These are phyloP conservation scores for Ibidorhyncha struthersii DNA, from an alignment of 2,113 vertebrate species.

Conservation along the genomic window DNA sequence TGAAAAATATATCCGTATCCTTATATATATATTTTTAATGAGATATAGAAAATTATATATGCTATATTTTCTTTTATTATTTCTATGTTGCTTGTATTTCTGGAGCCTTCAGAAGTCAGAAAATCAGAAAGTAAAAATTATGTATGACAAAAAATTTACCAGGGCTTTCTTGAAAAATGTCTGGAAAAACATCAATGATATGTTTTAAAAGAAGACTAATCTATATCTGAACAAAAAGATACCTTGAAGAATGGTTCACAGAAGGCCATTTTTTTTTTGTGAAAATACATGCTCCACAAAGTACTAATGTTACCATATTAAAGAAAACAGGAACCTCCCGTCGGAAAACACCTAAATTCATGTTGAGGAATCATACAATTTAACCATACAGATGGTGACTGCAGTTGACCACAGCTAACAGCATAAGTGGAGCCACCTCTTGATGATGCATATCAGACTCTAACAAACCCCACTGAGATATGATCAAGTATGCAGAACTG, in stretches of 20 bases:
- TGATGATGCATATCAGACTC: not conserved
- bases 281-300: not conserved
- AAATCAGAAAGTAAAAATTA: not conserved
- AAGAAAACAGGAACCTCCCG: not conserved
- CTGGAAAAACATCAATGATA: not conserved
- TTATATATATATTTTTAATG: not conserved
- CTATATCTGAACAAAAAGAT: not conserved
- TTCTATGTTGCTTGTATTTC: not conserved
- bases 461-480: not conserved
- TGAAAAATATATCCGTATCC: not conserved
- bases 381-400: not conserved
- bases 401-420: not conserved
- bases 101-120: not conserved
- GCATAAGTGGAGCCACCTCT: not conserved
- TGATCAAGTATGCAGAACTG: not conserved
- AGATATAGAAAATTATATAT: not conserved
- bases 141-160: not conserved
- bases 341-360: not conserved
- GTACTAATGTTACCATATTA: not conserved
- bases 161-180: not conserved
- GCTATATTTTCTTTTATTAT: not conserved
- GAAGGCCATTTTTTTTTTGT: not conserved
- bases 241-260: not conserved
- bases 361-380: not conserved
- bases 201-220: not conserved